phyloP scores from a whole-genome alignment of 2,888 invertebrate species.

The Plagodis dolabraria region DNA sequence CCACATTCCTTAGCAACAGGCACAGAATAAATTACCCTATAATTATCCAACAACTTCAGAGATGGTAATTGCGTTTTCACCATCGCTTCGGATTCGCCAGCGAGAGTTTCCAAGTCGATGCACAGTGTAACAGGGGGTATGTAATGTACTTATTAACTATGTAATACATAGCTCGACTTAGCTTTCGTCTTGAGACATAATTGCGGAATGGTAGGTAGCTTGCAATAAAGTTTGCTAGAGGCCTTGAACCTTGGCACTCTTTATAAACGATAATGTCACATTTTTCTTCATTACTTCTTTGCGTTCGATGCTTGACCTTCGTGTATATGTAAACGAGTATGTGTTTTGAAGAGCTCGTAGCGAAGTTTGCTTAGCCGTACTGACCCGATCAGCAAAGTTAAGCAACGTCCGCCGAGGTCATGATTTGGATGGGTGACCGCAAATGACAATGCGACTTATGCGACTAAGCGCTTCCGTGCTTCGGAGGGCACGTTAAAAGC shows the following conservation, averaged over 20 bases:
- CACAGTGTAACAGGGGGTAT: constrained; percentile 48
- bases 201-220: constrained; percentile 19
- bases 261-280: not conserved
- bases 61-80: constrained; percentile 64
- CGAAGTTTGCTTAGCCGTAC: too few relatives aligned
- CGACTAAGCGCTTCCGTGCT: too few relatives aligned
- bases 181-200: constrained; percentile 46
- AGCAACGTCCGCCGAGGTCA: not conserved
- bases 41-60: constrained; percentile 27
- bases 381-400: not conserved
- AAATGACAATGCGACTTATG: too few relatives aligned
- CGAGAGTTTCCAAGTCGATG: constrained; percentile 68
- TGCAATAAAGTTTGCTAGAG: constrained; percentile 19
- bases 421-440: too few relatives aligned
- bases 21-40: constrained; percentile 12
- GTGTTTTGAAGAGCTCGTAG: too few relatives aligned
- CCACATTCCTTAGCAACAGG: constrained; percentile 10
- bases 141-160: constrained; percentile 48
- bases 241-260: constrained; percentile 16
- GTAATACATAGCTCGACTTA: constrained; percentile 37
- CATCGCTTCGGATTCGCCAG: constrained; percentile 52
- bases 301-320: constrained; percentile 7
- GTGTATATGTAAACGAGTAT: too few relatives aligned
- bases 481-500: too few relatives aligned
- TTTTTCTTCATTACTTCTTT: constrained; percentile 1